These are phyloP conservation scores for Phalacrocorax aristotelis DNA, from an alignment of 2,113 vertebrate genomes.

Conservation along the genomic window DNA sequence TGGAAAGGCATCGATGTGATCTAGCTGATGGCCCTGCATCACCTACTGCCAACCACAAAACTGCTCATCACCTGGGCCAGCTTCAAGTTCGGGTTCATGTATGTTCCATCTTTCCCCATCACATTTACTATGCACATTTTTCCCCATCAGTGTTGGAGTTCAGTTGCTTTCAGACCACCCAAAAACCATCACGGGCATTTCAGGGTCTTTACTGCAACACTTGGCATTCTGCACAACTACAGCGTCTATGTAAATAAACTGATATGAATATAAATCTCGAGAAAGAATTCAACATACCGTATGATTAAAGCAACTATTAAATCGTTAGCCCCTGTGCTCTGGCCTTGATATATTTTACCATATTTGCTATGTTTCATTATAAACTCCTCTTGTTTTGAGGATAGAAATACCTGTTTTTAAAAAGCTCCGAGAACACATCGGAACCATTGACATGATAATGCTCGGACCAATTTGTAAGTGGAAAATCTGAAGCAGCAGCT, in stretches of 20 bases:
- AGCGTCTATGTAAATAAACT: neutral
- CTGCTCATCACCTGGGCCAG: neutral
- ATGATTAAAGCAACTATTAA: neutral
- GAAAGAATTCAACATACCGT: neutral
- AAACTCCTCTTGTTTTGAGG: neutral
- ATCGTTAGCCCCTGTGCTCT: neutral
- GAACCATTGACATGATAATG: neutral
- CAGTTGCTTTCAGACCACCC: neutral
- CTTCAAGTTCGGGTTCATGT: neutral
- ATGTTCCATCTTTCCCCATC: neutral
- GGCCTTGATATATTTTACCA: neutral
- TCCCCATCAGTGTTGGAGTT: neutral
- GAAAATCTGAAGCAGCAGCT: neutral
- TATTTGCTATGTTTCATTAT: neutral
- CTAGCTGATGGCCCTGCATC: neutral
- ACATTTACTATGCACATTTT: neutral
- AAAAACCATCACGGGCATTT: neutral
- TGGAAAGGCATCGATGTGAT: neutral
- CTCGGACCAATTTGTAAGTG: accelerated
- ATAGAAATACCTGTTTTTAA: neutral
- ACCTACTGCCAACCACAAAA: neutral
- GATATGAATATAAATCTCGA: neutral
- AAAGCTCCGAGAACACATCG: neutral
- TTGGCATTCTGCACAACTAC: neutral
- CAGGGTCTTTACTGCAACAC: too few species aligned